Evolutionary conservation across 2,888 invertebrate genomes (phyloP), one percentile per base, ranked within the genome.

Genomic region (Ryuthela nishihirai): DNA sequence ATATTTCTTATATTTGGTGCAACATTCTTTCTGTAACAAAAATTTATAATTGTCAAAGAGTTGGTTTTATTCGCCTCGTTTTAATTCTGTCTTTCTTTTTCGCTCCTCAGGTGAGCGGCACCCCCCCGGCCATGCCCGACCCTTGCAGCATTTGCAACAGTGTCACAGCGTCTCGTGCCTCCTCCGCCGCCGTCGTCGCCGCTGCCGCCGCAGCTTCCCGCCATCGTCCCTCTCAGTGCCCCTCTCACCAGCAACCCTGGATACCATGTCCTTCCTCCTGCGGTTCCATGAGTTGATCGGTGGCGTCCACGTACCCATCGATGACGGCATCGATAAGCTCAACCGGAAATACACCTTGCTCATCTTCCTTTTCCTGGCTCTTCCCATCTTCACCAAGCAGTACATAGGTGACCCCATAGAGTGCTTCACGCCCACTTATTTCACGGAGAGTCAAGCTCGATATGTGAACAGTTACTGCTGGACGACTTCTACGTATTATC

Each of bases 361-460:
- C 32, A 67, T 77, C 53, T 68, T 77, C 44, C 70, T 74, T 15
- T 70, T 73, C 62, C 70, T 74, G 50, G 70, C 75, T 4, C 64
- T 76, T 44, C 73, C 74, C 24, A 73, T 77, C 46, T 75, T 75
- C 36, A 74, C 75, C 43, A 74, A 77, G 61, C 77, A 77, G 69
- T 76, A 77, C 66, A 74, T 76, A 36, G 76, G 76, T 7, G 72
- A 74, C 59, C 76, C 76, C 9, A 77, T 77, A 40, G 75, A 76
- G 64, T 77, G 77, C 65, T 77, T 71, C 65, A 70, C 71, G n/a
- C 71, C 71, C 12, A 70, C 70, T 20, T 71, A 70, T 54, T 71
- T 71, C 65, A 71, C 70, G 34, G 73, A 72, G 63, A 64, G 71
- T 36, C 67, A 73, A 62, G 67, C 72, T 15, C 64, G 70, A 23